phyloP scores from a whole-genome alignment of 2,797 vertebrate species.

The Poeciliopsis turneri region DNA sequence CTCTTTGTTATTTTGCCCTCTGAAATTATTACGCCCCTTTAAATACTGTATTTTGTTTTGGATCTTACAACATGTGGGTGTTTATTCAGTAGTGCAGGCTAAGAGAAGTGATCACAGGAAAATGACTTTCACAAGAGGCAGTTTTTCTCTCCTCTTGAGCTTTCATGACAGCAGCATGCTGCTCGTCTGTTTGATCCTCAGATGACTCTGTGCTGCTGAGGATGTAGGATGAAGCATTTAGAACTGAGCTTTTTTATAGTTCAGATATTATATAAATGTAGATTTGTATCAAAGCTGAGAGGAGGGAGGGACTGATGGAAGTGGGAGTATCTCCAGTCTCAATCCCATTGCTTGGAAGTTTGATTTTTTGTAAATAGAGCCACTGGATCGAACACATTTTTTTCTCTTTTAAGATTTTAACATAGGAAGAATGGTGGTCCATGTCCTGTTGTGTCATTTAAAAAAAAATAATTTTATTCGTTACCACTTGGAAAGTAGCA shows the following conservation, averaged over 20 bases:
- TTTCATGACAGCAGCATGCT: background rate
- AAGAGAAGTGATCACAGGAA: background rate
- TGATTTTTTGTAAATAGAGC: background rate
- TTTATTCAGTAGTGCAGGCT: background rate
- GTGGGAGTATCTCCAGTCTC: background rate
- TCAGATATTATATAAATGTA: background rate
- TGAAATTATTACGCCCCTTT: background rate
- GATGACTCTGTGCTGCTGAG: background rate
- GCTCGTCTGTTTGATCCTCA: slow-evolving; percentile 1
- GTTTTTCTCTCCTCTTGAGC: background rate
- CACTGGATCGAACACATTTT: background rate
- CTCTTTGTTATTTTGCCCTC: background rate
- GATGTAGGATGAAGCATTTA: background rate
- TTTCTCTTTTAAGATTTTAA: background rate
- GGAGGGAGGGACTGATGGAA: background rate
- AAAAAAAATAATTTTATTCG: background rate
- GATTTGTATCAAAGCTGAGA: background rate
- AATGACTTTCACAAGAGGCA: background rate
- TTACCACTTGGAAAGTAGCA: background rate
- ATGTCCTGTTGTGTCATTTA: background rate
- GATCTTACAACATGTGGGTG: background rate
- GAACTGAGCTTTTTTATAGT: background rate
- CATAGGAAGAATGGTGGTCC: background rate
- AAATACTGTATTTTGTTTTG: background rate
- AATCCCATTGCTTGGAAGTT: background rate